Evolutionary conservation across 2,797 vertebrate species (phyloP).

Genomic region (Leuciscus waleckii): DNA sequence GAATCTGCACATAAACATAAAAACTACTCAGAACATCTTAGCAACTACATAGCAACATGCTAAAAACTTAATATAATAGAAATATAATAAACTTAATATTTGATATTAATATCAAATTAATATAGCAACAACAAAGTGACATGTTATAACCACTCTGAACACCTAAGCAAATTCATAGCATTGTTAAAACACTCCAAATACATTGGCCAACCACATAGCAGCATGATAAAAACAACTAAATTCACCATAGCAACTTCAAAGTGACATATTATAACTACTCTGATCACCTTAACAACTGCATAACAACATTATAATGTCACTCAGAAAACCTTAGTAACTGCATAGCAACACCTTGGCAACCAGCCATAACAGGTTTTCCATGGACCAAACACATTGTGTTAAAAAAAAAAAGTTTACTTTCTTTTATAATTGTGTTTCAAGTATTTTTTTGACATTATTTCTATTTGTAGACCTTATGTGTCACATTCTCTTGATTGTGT

Average conservation of each 20-base stretch:
- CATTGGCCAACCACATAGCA: background rate
- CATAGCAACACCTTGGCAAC: background rate
- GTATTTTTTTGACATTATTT: background rate
- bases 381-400: background rate
- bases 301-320: constrained; percentile 38
- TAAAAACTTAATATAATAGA: too few relatives aligned
- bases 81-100: too few relatives aligned
- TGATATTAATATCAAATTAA: too few relatives aligned
- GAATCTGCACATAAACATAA: too few relatives aligned
- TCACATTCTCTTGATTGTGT: background rate
- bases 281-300: background rate
- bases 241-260: background rate
- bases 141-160: background rate
- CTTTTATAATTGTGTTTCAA: background rate
- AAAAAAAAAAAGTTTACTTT: background rate
- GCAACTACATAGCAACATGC: too few relatives aligned
- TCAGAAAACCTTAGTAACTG: background rate
- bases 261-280: background rate
- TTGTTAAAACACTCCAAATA: background rate
- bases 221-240: background rate
- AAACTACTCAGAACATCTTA: too few relatives aligned
- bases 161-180: background rate
- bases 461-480: background rate
- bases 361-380: background rate
- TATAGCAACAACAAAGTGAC: background rate